phyloP scores from a whole-genome alignment of 2,888 invertebrate species.

The Pyrgus malvae region DNA sequence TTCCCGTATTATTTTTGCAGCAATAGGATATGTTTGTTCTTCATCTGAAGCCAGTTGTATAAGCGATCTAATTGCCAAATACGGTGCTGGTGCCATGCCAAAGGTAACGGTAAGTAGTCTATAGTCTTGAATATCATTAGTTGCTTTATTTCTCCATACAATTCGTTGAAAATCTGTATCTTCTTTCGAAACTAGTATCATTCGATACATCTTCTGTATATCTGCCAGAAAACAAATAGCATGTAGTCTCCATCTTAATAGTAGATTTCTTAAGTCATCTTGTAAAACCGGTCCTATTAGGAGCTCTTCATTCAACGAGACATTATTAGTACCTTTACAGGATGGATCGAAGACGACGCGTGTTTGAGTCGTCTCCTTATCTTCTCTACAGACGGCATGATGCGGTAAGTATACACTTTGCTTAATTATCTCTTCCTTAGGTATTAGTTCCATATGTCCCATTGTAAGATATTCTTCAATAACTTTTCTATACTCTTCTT shows the following conservation, averaged over 20 bases:
- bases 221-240: conserved; percentile 35
- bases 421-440: conserved; percentile 8
- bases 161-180: conserved; percentile 35
- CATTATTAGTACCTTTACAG: conserved; percentile 17
- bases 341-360: conserved; percentile 35
- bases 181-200: conserved; percentile 32
- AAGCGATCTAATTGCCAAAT: conserved; percentile 26
- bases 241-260: conserved; percentile 36
- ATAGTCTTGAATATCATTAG: conserved; percentile 24
- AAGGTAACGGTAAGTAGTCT: conserved; percentile 33
- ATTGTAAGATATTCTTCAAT: conserved; percentile 27
- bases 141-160: conserved; percentile 18
- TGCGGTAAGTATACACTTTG: conserved; percentile 10
- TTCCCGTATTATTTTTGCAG: conserved; percentile 16
- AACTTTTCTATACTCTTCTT: conserved; percentile 29
- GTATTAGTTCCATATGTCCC: conserved; percentile 30
- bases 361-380: conserved; percentile 31
- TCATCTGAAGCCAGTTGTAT: conserved; percentile 27
- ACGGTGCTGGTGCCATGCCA: conserved; percentile 35
- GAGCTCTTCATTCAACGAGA: conserved; percentile 34
- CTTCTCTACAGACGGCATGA: conserved; percentile 33
- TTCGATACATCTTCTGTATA: conserved; percentile 41
- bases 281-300: conserved; percentile 35
- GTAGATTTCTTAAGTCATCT: conserved; percentile 33
- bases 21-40: conserved; percentile 13